Evolutionary conservation across 2,113 vertebrate genomes (phyloP).

Genomic region (Aplodontia rufa): DNA sequence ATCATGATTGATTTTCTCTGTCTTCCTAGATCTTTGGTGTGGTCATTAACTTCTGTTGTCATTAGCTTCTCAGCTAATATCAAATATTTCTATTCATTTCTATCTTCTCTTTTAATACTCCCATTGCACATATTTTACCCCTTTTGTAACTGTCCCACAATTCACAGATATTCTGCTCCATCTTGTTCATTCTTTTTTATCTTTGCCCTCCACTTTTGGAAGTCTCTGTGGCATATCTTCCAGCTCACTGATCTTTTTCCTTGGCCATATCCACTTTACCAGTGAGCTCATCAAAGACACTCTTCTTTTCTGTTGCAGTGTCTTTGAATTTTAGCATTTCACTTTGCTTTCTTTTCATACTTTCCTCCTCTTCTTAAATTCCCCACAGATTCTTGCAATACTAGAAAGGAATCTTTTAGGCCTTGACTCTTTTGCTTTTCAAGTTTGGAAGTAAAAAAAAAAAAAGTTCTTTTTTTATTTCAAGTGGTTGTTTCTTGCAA

Average conservation of each 20-base stretch:
- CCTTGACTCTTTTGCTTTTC: not conserved
- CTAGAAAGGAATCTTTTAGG: not conserved
- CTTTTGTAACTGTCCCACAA: not conserved
- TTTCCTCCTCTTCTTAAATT: not conserved
- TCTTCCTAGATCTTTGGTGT: not conserved
- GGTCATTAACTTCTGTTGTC: not conserved
- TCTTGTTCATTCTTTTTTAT: not conserved
- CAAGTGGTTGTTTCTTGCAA: constrained; percentile 14
- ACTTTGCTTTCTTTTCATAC: not conserved
- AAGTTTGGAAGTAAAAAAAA: not conserved
- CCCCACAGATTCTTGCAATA: not conserved
- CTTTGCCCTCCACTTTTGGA: not conserved
- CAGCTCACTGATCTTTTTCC: not conserved
- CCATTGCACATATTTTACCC: not conserved
- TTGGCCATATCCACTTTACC: not conserved
- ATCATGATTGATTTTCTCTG: not conserved
- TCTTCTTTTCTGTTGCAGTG: not conserved
- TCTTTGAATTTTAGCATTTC: constrained; percentile 12
- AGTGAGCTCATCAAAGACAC: not conserved
- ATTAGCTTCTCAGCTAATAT: not conserved
- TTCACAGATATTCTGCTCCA: not conserved
- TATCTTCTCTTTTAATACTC: not conserved
- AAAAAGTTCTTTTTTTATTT: constrained; percentile 41
- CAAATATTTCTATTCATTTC: not conserved
- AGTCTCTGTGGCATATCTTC: not conserved